phyloP scores from a whole-genome alignment of 1,140 invertebrate species.

The Eupeodes corollae region DNA sequence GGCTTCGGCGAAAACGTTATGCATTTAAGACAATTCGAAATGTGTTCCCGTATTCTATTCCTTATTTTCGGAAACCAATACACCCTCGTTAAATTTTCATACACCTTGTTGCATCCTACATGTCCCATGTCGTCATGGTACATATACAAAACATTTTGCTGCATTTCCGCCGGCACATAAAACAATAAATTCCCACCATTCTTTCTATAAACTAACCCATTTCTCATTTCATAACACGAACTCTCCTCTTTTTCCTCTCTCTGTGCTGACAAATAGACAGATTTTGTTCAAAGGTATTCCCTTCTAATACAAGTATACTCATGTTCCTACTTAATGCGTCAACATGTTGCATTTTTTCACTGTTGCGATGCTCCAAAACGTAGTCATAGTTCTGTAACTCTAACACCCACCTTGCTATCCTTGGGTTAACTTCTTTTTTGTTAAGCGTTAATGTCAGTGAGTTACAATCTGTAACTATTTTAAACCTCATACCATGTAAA shows the following conservation, averaged over 20 bases:
- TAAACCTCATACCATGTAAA: too few relatives aligned
- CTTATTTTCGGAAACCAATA: conserved; percentile 26
- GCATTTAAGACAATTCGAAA: conserved; percentile 21
- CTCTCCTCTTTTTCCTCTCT: conserved; percentile 5
- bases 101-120: conserved; percentile 16
- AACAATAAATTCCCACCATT: conserved; percentile 11
- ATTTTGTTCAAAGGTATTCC: too few relatives aligned
- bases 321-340: too few relatives aligned
- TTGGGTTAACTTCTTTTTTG: too few relatives aligned
- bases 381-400: too few relatives aligned
- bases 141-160: conserved; percentile 9
- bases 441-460: too few relatives aligned
- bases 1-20: conserved; percentile 15
- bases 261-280: too few relatives aligned
- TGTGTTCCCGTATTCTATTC: conserved; percentile 13
- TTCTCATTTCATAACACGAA: conserved; percentile 4
- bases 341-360: too few relatives aligned
- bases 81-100: conserved; percentile 8
- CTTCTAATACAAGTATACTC: too few relatives aligned
- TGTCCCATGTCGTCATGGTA: conserved; percentile 23
- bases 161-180: conserved; percentile 19
- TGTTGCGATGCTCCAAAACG: too few relatives aligned
- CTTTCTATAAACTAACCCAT: conserved; percentile 5
- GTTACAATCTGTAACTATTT: too few relatives aligned
- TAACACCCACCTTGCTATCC: too few relatives aligned